Conservation (phyloP, 2,113 vertebrate genomes). For the Nycticryphes semicollaris region DNA sequence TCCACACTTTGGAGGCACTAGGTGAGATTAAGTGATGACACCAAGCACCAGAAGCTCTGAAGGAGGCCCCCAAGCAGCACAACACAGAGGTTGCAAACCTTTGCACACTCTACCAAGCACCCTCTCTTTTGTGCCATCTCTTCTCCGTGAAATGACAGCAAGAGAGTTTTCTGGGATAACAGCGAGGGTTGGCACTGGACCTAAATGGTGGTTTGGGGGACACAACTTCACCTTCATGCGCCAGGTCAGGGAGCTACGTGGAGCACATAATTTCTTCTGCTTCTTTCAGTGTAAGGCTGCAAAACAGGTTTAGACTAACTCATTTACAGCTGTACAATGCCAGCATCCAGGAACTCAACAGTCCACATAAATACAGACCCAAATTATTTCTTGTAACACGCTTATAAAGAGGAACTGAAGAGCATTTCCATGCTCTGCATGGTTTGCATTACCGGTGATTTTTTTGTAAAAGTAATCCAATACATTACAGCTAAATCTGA, state of each 20-base stretch:
- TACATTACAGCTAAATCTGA: slow-evolving; percentile 31
- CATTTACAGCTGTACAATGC: not conserved
- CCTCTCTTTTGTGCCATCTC: not conserved
- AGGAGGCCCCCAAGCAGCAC: not conserved
- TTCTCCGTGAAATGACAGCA: not conserved
- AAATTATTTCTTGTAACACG: slow-evolving; percentile 43
- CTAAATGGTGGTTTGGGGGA: rapidly evolving
- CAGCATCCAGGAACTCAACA: not conserved
- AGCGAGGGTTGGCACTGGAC: not conserved
- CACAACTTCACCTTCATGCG: not conserved
- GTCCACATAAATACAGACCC: slow-evolving; percentile 12
- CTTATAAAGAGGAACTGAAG: slow-evolving; percentile 47
- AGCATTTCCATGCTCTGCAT: slow-evolving; percentile 13
- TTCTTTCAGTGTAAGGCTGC: not conserved
- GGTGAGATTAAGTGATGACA: not conserved
- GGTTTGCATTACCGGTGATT: slow-evolving; percentile 4
- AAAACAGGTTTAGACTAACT: slow-evolving; percentile 35
- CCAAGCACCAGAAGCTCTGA: not conserved
- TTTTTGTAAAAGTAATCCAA: slow-evolving; percentile 11
- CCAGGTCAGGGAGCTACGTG: not conserved
- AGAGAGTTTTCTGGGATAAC: not conserved
- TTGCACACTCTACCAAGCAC: not conserved
- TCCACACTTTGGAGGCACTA: not conserved
- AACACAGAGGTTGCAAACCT: rapidly evolving
- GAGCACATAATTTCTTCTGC: not conserved